Evolutionary conservation across 2,797 vertebrate genomes (phyloP).

Genomic region (Hephaestus fuliginosus): DNA sequence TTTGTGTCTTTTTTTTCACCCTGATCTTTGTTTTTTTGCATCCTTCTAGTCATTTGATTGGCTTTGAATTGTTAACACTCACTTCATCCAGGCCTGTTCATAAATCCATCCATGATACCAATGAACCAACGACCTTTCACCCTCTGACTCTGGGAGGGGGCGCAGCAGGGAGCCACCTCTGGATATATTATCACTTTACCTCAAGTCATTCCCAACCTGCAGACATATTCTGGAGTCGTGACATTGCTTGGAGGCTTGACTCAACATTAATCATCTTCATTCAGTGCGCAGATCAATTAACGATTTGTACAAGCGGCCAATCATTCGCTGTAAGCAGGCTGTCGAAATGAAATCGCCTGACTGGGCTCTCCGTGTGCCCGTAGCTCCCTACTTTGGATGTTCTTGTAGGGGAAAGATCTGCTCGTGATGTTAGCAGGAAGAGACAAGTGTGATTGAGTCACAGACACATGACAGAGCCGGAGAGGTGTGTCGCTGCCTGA

Average conservation of each 20-base stretch:
- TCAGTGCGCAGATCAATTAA: conserved; percentile 13
- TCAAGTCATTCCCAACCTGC: conserved; percentile 10
- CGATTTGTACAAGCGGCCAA: conserved; percentile 20
- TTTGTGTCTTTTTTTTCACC: background rate
- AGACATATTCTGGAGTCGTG: conserved; percentile 4
- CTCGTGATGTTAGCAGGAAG: conserved; percentile 63
- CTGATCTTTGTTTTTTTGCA: background rate
- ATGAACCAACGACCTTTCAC: background rate
- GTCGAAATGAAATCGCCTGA: conserved; percentile 32
- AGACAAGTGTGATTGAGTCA: conserved; percentile 75
- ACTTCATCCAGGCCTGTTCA: background rate
- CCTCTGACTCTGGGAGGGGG: background rate
- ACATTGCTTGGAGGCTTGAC: conserved; percentile 38
- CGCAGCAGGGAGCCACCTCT: background rate
- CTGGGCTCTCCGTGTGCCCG: conserved; percentile 9
- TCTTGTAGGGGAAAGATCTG: conserved; percentile 37
- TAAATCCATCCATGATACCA: background rate
- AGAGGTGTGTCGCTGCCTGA: conserved; percentile 33
- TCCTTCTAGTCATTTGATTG: no score
- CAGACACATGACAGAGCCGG: conserved; percentile 52
- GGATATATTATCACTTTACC: background rate
- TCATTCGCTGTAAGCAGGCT: conserved; percentile 13
- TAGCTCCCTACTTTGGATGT: conserved; percentile 26
- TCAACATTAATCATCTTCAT: conserved; percentile 48
- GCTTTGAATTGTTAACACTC: background rate